Evolutionary conservation across 2,797 vertebrate species (phyloP).

Genomic region (Danionella dracula): DNA sequence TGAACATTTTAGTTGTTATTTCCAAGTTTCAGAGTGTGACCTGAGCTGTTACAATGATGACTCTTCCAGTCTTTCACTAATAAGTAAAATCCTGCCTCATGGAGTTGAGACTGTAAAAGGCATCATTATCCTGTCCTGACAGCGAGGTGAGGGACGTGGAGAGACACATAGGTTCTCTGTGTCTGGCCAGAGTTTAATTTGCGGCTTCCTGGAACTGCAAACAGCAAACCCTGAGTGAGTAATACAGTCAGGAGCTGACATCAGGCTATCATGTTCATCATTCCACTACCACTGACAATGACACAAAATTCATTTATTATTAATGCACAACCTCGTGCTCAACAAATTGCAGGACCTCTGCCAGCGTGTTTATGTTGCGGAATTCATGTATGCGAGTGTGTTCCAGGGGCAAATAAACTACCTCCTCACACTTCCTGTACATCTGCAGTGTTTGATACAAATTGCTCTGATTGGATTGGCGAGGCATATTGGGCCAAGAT

Average conservation of each 20-base stretch:
- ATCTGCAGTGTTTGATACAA: conserved; percentile 38
- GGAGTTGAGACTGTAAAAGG: conserved; percentile 25
- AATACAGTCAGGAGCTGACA: conserved; percentile 44
- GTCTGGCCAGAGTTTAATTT: conserved; percentile 47
- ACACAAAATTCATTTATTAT: conserved; percentile 49
- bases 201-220: conserved; percentile 39
- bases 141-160: conserved; percentile 33
- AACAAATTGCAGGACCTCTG: conserved; percentile 43
- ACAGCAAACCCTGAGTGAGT: conserved; percentile 40
- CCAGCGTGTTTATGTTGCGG: conserved; percentile 14
- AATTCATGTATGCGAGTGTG: conserved; percentile 22
- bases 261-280: conserved; percentile 51
- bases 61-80: conserved; percentile 26
- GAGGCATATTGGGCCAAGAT: conserved; percentile 10
- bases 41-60: conserved; percentile 30
- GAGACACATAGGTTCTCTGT: conserved; percentile 36
- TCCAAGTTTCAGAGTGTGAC: conserved; percentile 11
- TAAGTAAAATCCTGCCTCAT: conserved; percentile 25
- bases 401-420: conserved; percentile 35
- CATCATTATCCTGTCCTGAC: conserved; percentile 39
- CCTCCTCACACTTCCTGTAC: conserved; percentile 28
- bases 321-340: conserved; percentile 39
- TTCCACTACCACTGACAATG: conserved; percentile 44
- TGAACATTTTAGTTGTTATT: conserved; percentile 17
- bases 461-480: conserved; percentile 40